These are phyloP conservation scores for Mastomys coucha DNA, from an alignment of 2,113 vertebrate genomes.

Conservation along the genomic window DNA sequence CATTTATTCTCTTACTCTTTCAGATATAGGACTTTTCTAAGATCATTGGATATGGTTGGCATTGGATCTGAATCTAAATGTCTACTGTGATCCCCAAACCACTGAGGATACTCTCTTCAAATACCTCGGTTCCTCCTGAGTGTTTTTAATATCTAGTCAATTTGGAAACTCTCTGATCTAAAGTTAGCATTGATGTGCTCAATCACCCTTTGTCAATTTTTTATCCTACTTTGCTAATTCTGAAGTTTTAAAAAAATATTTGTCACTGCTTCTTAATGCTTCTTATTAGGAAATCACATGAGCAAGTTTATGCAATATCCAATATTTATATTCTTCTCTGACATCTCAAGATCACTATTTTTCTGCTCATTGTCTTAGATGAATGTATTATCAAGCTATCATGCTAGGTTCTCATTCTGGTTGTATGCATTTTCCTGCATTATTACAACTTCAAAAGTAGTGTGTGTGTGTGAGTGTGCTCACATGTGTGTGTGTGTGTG, in stretches of 20 bases:
- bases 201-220: neutral
- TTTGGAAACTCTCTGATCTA: neutral
- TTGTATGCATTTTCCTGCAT: neutral
- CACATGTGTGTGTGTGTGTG: neutral
- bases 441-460: neutral
- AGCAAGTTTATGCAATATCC: neutral
- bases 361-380: neutral
- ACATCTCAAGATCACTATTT: conserved; percentile 1
- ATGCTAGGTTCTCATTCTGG: conserved; percentile 7
- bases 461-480: no score
- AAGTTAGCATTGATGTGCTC: conserved; percentile 38
- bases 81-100: neutral
- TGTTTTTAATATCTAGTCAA: conserved; percentile 37
- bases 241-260: conserved; percentile 4
- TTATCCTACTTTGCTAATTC: conserved; percentile 42
- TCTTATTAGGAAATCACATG: neutral
- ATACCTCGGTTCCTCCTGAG: neutral
- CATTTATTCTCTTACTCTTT: conserved; percentile 16
- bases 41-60: neutral
- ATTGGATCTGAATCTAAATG: neutral
- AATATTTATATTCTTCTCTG: conserved; percentile 16
- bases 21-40: neutral
- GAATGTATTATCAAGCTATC: neutral
- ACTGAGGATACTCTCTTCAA: neutral
- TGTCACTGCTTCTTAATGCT: neutral